Conservation (phyloP, 2,113 vertebrate genomes). For the Lepus americanus region DNA sequence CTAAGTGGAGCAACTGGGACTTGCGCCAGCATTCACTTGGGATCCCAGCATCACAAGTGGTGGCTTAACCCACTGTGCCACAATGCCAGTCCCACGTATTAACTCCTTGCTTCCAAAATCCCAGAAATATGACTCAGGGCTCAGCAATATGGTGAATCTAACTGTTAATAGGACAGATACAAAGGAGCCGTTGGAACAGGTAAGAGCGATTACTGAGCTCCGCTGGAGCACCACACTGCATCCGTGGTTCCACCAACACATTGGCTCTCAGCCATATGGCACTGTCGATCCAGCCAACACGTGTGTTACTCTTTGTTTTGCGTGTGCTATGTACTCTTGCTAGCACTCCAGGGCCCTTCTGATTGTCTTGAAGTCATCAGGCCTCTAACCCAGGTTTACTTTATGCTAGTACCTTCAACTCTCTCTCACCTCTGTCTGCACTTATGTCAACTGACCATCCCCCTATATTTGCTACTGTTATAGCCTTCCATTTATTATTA, state of each 20-base stretch:
- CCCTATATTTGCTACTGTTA: not conserved
- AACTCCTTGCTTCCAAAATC: slow-evolving; percentile 56
- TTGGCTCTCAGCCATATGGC: not conserved
- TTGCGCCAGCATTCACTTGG: no score
- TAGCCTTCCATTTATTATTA: not conserved
- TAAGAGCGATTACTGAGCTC: not conserved
- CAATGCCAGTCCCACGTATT: not conserved
- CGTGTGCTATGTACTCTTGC: not conserved
- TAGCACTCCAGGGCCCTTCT: not conserved
- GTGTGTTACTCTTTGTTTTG: not conserved
- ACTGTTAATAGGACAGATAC: slow-evolving; percentile 72
- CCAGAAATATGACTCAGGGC: slow-evolving; percentile 42
- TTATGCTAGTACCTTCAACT: not conserved
- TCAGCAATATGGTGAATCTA: slow-evolving; percentile 48
- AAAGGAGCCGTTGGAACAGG: not conserved
- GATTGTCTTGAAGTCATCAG: not conserved
- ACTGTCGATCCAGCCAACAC: slow-evolving; percentile 47
- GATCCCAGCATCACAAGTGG: no score
- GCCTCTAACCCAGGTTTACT: not conserved
- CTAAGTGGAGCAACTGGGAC: no score
- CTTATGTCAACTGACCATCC: not conserved
- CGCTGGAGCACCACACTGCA: not conserved
- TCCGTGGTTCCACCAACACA: not conserved
- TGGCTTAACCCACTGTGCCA: no score
- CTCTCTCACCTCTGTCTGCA: not conserved